Evolutionary conservation across 30 jellyfish, hydroid and myxozoan species (phyloP).

Genomic region (Pseudorhiza aurosa): DNA sequence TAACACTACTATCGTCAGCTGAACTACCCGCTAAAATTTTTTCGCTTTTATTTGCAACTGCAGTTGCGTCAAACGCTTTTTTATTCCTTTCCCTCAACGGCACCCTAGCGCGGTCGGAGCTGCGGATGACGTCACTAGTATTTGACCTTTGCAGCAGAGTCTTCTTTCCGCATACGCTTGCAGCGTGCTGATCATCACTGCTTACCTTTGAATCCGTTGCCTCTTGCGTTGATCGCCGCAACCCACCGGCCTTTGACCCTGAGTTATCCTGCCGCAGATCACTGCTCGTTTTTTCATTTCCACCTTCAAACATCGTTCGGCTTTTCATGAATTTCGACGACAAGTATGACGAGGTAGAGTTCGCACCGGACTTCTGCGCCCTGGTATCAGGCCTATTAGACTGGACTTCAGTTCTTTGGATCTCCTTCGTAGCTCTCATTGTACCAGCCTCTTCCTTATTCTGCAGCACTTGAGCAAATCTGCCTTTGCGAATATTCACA

Average conservation of each 20-base stretch:
- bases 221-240: constrained; percentile 39
- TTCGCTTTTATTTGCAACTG: background rate
- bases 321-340: constrained; percentile 67
- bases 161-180: constrained; percentile 15
- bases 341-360: constrained; percentile 27
- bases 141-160: constrained; percentile 26
- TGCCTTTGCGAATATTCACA: background rate
- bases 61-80: background rate
- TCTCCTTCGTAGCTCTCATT: background rate
- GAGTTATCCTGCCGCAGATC: constrained; percentile 11
- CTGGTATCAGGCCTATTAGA: background rate
- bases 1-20: background rate
- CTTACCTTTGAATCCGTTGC: background rate
- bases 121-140: background rate
- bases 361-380: constrained; percentile 11
- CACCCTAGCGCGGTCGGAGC: background rate
- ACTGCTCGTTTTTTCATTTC: constrained; percentile 8
- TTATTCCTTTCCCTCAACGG: constrained; percentile 34
- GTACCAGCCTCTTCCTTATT: constrained; percentile 42
- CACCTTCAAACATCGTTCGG: constrained; percentile 26
- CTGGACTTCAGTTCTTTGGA: background rate
- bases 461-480: constrained; percentile 50
- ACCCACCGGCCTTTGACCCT: background rate
- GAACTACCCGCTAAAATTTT: no score
- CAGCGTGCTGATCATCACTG: background rate